Evolutionary conservation across 2,888 invertebrate genomes (phyloP), one percentile per base, ranked within the genome.

Genomic region (Sipha maydis): DNA sequence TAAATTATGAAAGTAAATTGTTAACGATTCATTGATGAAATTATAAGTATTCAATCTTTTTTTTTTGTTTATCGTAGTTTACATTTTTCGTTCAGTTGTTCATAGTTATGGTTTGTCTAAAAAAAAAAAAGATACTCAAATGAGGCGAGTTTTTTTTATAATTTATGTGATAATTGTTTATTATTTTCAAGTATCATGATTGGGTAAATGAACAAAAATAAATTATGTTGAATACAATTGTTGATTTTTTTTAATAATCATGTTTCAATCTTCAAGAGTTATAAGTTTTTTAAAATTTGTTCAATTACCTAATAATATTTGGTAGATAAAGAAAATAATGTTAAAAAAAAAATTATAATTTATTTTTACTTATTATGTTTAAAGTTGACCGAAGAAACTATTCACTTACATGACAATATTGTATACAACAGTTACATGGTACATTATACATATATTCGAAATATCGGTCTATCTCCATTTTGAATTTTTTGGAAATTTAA

Each of bases 1-100:
- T 61, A 38, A 79, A 80, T 61, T 38, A 80, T 38, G 61, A 80
- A 80, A 80, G 34, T 38, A 19, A 80, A 78, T 79, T 61, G 25
- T 71, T 17, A 31, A 17, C 0, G 28, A 28, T 28, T 25, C 28
- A n/a, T 14, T 48, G 48, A 48, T 48, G 48, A 48, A 41, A 48
- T 14, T 14, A 8, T 48, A 14, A 1, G 1, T 48, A 48, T 48
- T 48, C 14, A 48, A 48, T 48, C 11, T 1, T 48, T 48, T 48
- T 14, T 48, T 48, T 48, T 11, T 48, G 1, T 11, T 11, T 0
- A n/a, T n/a, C n/a, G 1, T 14, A 48, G 3, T 48, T 11, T 3
- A 48, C 48, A 48, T 48, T 48, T 41, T 48, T 14, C 8, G 14
- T 14, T 48, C 11, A 14, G 2, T 11, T 48, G 48, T 48, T 8